Evolutionary conservation across 2,113 vertebrate species (phyloP).

Genomic region (Oryzias celebensis): DNA sequence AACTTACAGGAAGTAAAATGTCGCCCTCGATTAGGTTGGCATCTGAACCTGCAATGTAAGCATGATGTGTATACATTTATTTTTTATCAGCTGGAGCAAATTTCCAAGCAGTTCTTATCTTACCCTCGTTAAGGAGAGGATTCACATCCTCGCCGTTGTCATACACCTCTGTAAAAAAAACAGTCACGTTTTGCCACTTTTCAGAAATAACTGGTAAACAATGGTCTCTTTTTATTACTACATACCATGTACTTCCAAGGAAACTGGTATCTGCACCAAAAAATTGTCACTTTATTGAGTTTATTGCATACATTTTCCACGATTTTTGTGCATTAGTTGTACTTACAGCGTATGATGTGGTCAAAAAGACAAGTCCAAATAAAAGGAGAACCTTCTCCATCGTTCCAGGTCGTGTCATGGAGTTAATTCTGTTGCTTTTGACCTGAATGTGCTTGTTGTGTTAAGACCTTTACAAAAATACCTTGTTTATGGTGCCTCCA

Average conservation of each 20-base stretch:
- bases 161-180: constrained; percentile 63
- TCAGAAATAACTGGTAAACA: background rate
- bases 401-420: constrained; percentile 12
- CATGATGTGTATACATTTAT: background rate
- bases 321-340: background rate
- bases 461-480: constrained; percentile 41
- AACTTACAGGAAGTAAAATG: constrained; percentile 78
- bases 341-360: constrained; percentile 60
- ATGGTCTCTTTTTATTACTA: background rate
- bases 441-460: constrained; percentile 21
- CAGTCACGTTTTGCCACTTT: background rate
- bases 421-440: constrained; percentile 3
- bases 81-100: background rate
- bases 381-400: constrained; percentile 42
- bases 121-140: constrained; percentile 69
- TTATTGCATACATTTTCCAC: background rate
- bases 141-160: constrained; percentile 68
- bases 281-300: background rate
- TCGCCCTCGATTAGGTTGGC: constrained; percentile 86
- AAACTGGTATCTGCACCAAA: constrained; percentile 55
- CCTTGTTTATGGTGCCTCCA: constrained; percentile 34
- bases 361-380: constrained; percentile 41
- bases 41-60: constrained; percentile 74
- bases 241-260: constrained; percentile 58
- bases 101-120: constrained; percentile 13